Evolutionary conservation across 2,888 invertebrate species (phyloP), one percentile per base, ranked within the genome.

Genomic region (Villa cingulata): DNA sequence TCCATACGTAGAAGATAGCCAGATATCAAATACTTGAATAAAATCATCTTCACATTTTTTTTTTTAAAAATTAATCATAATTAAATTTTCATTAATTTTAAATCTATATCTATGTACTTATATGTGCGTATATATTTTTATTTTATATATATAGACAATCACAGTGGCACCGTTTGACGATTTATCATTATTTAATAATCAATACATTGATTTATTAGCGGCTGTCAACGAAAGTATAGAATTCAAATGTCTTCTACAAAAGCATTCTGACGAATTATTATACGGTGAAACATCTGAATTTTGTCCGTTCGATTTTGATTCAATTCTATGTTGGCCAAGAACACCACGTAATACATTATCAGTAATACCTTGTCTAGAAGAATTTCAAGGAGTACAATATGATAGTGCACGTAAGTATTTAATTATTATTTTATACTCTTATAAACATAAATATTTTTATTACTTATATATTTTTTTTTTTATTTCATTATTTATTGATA

Each of bases 281-380:
- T 59, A 59, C 50, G 64, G 62, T 51, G 65, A 66, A 55, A 55
- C 53, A 27, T 62, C 54, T 47, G 66, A 63, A 52, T 63, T 60
- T 62, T 88, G 88, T 62, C 76, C 76, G 48, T 76, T 80, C 37
- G 77, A 76, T 56, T 86, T 80, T 72, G 89, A 90, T 61, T 76
- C 77, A 4, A 70, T 88, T 49, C 72, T 86, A 34, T 91, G 90
- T 65, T 91, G 90, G 91, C 88, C 86, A 14, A 75, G 80, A 3
- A 86, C 89, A 2, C 73, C 76, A 1, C 76, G 78, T 52, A 82
- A 81, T 53, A 76, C 79, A 1, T 65, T 77, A 43, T 83, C 85
- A 2, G 71, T 78, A 23, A 75, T 88, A 54, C 78, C 81, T 42
- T 91, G 91, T 65, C 85, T 90, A 61, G 77, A 78, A 41, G 82